Evolutionary conservation across 2,113 vertebrate genomes (phyloP), one percentile per base, ranked within the genome.

Genomic region (Felis chaus): DNA sequence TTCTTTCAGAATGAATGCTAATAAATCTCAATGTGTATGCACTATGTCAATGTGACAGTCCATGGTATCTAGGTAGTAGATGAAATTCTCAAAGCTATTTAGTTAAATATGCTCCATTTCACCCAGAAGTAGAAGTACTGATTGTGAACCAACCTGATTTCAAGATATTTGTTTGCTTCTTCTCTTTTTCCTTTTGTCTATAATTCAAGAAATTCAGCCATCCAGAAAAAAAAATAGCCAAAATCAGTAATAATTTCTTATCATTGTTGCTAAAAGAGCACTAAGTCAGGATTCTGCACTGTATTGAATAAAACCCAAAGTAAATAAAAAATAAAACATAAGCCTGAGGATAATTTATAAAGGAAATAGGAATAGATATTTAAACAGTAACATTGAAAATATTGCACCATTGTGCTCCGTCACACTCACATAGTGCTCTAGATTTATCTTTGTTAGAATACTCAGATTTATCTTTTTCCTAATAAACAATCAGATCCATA

Each of bases 51-150:
- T 53, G 63, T 94, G 83, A 45, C 45, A 89, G 31, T n/a, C 50
- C 3, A 14, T 31, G 85, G 21, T 71, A 79, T 53, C 68, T 82
- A 69, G 29, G 5, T 92, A 21, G 23, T 78, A 31, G 31, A n/a
- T 36, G 27, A 73, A 84, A 96, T 79, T 96, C 48, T 55, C 69
- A 91, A 85, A 48, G 71, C 55, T 94, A 15, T 83, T 63, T 89
- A 73, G 48, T 88, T 80, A 93, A 93, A 89, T 50, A 93, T 50
- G 12, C 7, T 78, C 13, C 39, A 57, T 88, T 95, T 82, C 33
- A 86, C 27, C 79, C 9, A 93, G 11, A 88, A 95, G 19, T 89
- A 41, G 55, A 81, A 83, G 7, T 6, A 7, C 50, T 66, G 63
- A 50, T 50, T 91, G 88, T 66, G 36, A 93, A 78, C 63, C 66